Conservation (phyloP, 2,888 invertebrate species). For the Cremastinae sp. region DNA sequence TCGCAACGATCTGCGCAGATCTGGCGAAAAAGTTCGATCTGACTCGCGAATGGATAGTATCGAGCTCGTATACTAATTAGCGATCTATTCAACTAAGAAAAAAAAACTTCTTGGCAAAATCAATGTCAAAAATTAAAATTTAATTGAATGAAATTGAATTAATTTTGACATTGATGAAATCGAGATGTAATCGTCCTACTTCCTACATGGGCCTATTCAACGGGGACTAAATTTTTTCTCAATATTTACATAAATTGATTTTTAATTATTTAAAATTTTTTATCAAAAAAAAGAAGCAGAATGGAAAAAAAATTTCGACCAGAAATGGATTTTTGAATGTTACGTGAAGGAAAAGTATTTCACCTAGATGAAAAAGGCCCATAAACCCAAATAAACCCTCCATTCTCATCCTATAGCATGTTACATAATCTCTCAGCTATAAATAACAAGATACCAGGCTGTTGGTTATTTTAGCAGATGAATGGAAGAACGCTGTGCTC, state of each 20-base stretch:
- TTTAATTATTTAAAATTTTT: neutral
- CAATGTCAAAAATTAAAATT: neutral
- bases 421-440: conserved; percentile 16
- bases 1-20: conserved; percentile 10
- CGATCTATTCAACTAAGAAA: conserved; percentile 2
- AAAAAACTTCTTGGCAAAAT: neutral
- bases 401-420: conserved; percentile 64
- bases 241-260: neutral
- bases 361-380: conserved; percentile 67
- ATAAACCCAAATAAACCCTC: conserved; percentile 40
- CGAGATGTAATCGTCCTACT: neutral
- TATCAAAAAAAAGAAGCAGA: neutral
- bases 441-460: neutral
- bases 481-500: conserved; percentile 1
- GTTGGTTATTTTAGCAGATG: neutral
- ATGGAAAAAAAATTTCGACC: conserved; percentile 54
- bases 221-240: neutral
- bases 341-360: conserved; percentile 12
- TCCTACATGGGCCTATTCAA: conserved; percentile 30
- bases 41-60: conserved; percentile 5
- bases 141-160: neutral
- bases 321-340: conserved; percentile 51
- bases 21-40: neutral
- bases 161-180: neutral
- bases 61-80: conserved; percentile 10